Evolutionary conservation across 2,797 vertebrate genomes (phyloP).

Genomic region (Oceanodroma leucorhoa): DNA sequence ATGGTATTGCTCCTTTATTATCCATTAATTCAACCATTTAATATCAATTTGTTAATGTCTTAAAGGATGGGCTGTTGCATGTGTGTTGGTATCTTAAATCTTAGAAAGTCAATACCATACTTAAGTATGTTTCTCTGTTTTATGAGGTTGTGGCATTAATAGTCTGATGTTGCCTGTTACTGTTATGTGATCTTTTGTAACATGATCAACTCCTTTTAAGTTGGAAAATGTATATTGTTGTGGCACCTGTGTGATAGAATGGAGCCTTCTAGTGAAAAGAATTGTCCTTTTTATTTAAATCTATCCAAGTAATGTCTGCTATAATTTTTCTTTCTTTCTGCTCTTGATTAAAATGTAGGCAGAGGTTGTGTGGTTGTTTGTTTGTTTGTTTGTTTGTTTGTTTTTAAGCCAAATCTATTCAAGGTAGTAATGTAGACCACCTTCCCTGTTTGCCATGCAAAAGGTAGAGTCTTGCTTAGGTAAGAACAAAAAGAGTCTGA

Average conservation of each 20-base stretch:
- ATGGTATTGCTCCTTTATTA: background rate
- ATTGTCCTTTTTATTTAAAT: background rate
- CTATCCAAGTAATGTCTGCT: background rate
- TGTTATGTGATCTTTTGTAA: slow-evolving; percentile 1
- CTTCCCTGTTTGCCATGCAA: background rate
- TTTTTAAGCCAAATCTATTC: background rate
- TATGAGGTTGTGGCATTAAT: background rate
- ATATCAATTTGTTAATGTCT: background rate
- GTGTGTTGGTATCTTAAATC: background rate
- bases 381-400: background rate
- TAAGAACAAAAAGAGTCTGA: background rate
- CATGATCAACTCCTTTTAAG: background rate
- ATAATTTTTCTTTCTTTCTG: background rate
- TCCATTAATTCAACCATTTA: background rate
- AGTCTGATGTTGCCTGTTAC: background rate
- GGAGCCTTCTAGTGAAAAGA: background rate
- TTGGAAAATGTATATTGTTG: background rate
- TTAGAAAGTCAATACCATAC: background rate
- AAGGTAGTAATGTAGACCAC: background rate
- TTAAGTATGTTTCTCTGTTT: background rate
- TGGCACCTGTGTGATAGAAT: background rate
- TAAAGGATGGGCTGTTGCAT: background rate
- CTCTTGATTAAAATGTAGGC: background rate
- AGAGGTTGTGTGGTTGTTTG: background rate
- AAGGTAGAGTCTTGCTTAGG: background rate